Base-by-base conservation (phyloP, 2,113 vertebrate species). In the Argyrosomus japonicus region DNA sequence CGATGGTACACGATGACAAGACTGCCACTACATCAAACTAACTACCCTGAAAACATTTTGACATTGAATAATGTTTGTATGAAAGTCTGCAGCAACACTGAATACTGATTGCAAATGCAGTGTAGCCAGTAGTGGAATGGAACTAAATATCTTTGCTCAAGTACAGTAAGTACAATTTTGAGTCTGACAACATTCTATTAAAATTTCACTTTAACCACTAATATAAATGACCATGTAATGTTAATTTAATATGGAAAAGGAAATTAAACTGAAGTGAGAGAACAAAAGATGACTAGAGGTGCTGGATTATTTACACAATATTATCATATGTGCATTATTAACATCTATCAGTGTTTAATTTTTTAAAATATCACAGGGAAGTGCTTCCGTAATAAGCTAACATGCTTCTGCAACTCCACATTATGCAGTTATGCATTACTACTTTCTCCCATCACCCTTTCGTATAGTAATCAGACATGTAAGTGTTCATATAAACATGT, bases 41-140 rank as follows among this genome's bases (percentile, higher is more conserved):
- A 74, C 64, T 53, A 74, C 36, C 60, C 64, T 75, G 83, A 27
- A 76, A 63, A 63, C 64, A 73, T 23, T 53, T 68, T 79, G 65
- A 54, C 61, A 56, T 47, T 68, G 60, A 75, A 57, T 61, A 68
- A 60, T 6, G 21, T 77, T 68, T 15, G 19, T 25, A 8, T 54
- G 13, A 53, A 50, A 45, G 23, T 60, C 47, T 67, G 15, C 25
- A 50, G 36, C 25, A 15, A 73, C 60, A 12, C 12, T 21, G 60
- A 77, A 36, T 54, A 23, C 29, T 62, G 48, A 53, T 17, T n/a
- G 8, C 47, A 68, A 75, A 45, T 65, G 12, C 48, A 56, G 15
- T 58, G 56, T 21, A 43, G 29, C 21, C 6, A n/a, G 19, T 32
- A 3, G 21, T 25, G 14, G 19, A 75, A 68, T 6, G 7, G 14